Percentiles rank a stretch among this genome's conserved stretches.
phyloP scores from a whole-genome alignment of 2,113 vertebrate genomes.

The Notarius quadriscutis region DNA sequence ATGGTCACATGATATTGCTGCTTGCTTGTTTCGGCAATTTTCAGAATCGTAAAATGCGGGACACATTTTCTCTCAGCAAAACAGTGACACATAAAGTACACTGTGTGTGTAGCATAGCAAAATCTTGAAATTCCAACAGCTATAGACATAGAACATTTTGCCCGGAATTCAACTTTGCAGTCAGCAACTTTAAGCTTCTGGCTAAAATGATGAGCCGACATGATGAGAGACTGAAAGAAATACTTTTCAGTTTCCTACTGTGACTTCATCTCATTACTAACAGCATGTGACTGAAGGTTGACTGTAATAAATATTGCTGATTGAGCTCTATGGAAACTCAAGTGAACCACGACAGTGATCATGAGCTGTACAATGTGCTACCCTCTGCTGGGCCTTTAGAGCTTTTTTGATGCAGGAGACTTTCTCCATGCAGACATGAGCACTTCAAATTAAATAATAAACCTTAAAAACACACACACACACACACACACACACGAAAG shows the following conservation, averaged over 20 bases:
- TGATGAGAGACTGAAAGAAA: background rate
- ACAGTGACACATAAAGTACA: no score
- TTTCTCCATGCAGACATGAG: background rate
- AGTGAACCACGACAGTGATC: background rate
- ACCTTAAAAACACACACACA: background rate
- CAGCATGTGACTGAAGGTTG: background rate
- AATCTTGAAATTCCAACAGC: no score
- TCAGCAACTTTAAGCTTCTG: no score
- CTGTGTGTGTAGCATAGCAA: no score
- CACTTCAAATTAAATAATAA: background rate
- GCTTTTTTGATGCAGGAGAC: background rate
- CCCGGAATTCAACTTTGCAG: no score
- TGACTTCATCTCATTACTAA: background rate
- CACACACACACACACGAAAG: background rate
- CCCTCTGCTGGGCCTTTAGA: background rate
- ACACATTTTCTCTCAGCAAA: no score
- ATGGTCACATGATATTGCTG: no score
- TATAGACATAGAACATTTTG: no score
- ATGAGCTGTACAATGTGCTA: background rate
- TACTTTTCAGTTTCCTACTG: background rate
- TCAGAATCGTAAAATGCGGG: no score
- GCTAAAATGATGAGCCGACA: background rate
- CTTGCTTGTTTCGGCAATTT: no score
- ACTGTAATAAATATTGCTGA: background rate
- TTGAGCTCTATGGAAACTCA: conserved; percentile 1